phyloP scores from a whole-genome alignment of 2,888 invertebrate species.

The Halocaridina rubra region DNA sequence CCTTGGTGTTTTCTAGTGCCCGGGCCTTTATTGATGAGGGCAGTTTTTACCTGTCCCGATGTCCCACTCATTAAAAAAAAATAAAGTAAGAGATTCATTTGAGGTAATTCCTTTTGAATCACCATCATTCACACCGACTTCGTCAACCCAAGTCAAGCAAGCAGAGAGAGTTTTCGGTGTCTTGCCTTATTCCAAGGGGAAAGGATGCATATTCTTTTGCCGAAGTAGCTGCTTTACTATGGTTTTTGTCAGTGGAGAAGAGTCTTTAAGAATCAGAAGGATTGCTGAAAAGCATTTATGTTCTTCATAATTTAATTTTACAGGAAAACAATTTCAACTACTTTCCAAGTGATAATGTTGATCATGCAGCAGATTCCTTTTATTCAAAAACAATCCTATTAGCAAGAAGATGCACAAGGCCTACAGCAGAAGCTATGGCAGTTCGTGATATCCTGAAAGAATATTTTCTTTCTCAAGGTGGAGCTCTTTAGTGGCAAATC shows the following conservation, averaged over 20 bases:
- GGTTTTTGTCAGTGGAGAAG: conserved; percentile 3
- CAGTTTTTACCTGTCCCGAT: too few species aligned
- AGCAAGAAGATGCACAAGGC: not conserved
- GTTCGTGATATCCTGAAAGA: conserved; percentile 3
- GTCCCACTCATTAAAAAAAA: too few species aligned
- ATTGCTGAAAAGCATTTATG: not conserved
- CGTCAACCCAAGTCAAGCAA: too few species aligned
- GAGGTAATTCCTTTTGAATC: too few species aligned
- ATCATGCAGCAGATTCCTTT: not conserved
- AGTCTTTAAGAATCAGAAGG: not conserved
- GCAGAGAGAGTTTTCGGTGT: too few species aligned
- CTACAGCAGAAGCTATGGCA: conserved; percentile 2
- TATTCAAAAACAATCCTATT: not conserved
- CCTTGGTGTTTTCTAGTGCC: too few species aligned
- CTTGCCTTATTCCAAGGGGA: too few species aligned
- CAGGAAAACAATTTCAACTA: not conserved
- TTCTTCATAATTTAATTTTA: not conserved
- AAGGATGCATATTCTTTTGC: too few species aligned
- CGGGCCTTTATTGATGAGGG: too few species aligned
- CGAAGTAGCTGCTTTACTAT: too few species aligned
- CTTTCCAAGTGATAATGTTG: not conserved
- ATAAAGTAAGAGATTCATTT: too few species aligned
- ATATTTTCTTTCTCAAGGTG: not conserved
- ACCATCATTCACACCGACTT: too few species aligned
- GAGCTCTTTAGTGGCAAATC: not conserved